Evolutionary conservation across 2,797 vertebrate genomes (phyloP).

Genomic region (Takifugu rubripes): DNA sequence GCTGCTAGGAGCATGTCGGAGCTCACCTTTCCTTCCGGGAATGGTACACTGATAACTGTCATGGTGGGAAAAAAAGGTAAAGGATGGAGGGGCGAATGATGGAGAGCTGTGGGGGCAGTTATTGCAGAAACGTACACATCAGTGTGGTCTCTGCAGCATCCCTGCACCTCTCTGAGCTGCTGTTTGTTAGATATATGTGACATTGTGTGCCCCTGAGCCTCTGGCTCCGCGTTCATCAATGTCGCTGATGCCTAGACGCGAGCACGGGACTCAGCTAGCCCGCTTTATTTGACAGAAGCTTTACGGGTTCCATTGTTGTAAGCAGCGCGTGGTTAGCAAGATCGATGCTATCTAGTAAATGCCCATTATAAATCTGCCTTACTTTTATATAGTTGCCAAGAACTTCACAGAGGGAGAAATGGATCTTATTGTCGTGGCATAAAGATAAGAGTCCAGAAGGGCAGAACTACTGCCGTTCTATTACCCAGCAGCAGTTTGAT

Average conservation of each 20-base stretch:
- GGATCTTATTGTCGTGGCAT: neutral
- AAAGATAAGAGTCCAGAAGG: slow-evolving; percentile 9
- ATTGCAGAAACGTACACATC: slow-evolving; percentile 33
- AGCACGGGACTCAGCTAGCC: neutral
- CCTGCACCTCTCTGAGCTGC: slow-evolving; percentile 43
- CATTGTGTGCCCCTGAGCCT: slow-evolving; percentile 38
- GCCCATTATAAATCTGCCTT: slow-evolving; percentile 5
- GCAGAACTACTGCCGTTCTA: slow-evolving; percentile 14
- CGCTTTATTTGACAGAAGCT: slow-evolving; percentile 12
- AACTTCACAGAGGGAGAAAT: slow-evolving; percentile 2
- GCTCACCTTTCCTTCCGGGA: slow-evolving; percentile 27
- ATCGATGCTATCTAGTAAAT: slow-evolving; percentile 7
- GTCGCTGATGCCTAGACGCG: slow-evolving; percentile 15
- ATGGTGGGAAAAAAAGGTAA: slow-evolving; percentile 27
- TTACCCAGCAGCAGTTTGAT: slow-evolving; percentile 7
- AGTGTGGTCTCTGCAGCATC: slow-evolving; percentile 41
- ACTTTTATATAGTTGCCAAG: slow-evolving; percentile 18
- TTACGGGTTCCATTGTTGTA: slow-evolving; percentile 28
- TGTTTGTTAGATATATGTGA: slow-evolving; percentile 38
- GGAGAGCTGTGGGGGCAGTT: slow-evolving; percentile 19
- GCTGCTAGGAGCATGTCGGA: neutral
- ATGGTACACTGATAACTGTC: slow-evolving; percentile 17
- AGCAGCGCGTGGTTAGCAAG: slow-evolving; percentile 15
- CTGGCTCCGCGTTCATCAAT: slow-evolving; percentile 28
- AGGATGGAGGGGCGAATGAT: slow-evolving; percentile 2